These are phyloP conservation scores for Nasonia vitripennis DNA, from an alignment of 1,140 invertebrate genomes.

Conservation along the genomic window DNA sequence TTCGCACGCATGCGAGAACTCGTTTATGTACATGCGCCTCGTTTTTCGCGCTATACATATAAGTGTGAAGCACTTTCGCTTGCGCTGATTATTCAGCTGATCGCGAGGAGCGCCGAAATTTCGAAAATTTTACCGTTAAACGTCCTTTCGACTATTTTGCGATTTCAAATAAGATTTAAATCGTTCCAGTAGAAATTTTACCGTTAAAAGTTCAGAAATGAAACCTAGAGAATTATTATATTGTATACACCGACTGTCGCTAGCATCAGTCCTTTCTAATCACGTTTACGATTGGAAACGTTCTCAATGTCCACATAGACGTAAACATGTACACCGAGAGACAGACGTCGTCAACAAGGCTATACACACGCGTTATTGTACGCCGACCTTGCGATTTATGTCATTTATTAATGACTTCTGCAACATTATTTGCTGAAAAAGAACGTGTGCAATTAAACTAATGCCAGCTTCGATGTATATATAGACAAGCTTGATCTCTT, in stretches of 20 bases:
- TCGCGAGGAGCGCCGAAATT: no score
- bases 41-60: neutral
- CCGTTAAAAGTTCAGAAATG: neutral
- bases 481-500: slow-evolving; percentile 10
- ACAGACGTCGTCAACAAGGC: slow-evolving; percentile 18
- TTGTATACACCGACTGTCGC: neutral
- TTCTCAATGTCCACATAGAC: neutral
- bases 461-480: slow-evolving; percentile 13
- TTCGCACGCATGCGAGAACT: neutral
- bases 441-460: slow-evolving; percentile 32
- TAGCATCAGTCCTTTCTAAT: slow-evolving; percentile 7
- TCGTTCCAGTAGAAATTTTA: neutral
- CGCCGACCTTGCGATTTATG: slow-evolving; percentile 26
- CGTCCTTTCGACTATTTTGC: no score
- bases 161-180: no score
- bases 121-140: no score
- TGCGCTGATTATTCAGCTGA: no score
- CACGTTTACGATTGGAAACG: slow-evolving; percentile 25
- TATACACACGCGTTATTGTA: slow-evolving; percentile 7
- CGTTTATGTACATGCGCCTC: neutral
- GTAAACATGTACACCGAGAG: neutral
- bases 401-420: slow-evolving; percentile 47
- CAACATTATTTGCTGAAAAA: slow-evolving; percentile 42
- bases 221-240: neutral
- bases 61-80: neutral